Evolutionary conservation across 92 coral and sea anemone species (phyloP).

Genomic region (Paramuricea clavata): DNA sequence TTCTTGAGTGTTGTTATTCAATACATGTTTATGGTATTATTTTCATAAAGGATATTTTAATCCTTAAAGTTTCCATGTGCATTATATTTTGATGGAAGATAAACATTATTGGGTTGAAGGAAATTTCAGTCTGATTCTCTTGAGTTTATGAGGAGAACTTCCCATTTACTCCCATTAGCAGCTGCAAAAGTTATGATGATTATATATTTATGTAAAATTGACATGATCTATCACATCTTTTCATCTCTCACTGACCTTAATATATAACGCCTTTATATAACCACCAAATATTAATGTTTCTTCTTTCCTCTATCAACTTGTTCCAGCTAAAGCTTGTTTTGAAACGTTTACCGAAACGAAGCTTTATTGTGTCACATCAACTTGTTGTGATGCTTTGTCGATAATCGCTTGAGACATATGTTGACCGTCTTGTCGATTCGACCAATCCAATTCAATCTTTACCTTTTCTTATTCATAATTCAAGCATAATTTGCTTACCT

Average conservation of each 20-base stretch:
- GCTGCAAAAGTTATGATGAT: background rate
- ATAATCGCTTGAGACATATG: background rate
- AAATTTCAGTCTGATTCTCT: background rate
- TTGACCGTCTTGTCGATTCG: background rate
- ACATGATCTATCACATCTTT: background rate
- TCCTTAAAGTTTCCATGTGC: too few species aligned
- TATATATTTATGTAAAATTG: background rate
- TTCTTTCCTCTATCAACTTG: too few species aligned
- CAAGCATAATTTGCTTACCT: background rate
- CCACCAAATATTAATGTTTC: too few species aligned
- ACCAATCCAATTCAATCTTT: background rate
- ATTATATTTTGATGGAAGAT: background rate
- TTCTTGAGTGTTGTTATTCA: too few species aligned
- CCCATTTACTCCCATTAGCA: background rate
- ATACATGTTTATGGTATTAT: too few species aligned
- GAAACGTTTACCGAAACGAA: too few species aligned
- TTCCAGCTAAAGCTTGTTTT: too few species aligned
- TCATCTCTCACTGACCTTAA: background rate
- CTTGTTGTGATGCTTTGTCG: background rate
- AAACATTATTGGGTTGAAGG: background rate
- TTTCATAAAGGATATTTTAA: too few species aligned
- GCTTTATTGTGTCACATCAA: background rate
- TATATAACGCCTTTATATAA: background rate
- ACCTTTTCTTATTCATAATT: conserved; percentile 27
- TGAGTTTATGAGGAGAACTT: background rate